Evolutionary conservation across 2,888 invertebrate genomes (phyloP).

Genomic region (Conops quadrifasciatus): DNA sequence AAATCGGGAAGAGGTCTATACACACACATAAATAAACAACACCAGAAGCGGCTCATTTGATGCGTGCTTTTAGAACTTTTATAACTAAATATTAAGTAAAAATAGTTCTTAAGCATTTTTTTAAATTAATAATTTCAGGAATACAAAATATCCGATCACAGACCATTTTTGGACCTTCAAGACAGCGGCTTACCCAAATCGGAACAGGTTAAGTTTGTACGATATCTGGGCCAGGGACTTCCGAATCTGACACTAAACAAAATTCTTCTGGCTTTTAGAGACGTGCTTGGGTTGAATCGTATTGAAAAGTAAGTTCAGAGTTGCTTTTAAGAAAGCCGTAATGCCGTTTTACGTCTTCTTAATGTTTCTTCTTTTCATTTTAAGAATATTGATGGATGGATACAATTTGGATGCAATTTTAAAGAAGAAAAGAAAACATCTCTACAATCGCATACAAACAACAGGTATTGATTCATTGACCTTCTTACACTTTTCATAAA

Average conservation of each 20-base stretch:
- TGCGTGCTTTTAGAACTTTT: neutral
- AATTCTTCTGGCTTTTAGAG: slow-evolving; percentile 63
- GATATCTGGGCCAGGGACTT: slow-evolving; percentile 65
- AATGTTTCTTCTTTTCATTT: slow-evolving; percentile 21
- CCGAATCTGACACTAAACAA: slow-evolving; percentile 65
- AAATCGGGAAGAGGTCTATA: no score
- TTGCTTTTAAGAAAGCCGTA: neutral
- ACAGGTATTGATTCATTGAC: no score
- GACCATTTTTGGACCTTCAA: slow-evolving; percentile 66
- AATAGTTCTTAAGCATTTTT: neutral
- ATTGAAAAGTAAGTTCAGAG: slow-evolving; percentile 58
- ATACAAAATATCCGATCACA: slow-evolving; percentile 65
- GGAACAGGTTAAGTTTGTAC: slow-evolving; percentile 65
- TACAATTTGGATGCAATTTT: slow-evolving; percentile 61
- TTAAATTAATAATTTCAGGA: slow-evolving; percentile 50
- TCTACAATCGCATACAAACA: slow-evolving; percentile 61
- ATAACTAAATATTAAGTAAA: neutral
- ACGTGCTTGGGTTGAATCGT: slow-evolving; percentile 60
- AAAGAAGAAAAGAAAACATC: slow-evolving; percentile 63
- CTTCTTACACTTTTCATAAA: neutral
- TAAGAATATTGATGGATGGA: slow-evolving; percentile 56
- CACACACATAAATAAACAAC: neutral
- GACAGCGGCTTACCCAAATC: slow-evolving; percentile 64
- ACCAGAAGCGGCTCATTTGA: slow-evolving; percentile 6
- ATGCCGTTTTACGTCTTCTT: slow-evolving; percentile 20